Evolutionary conservation across 2,113 vertebrate genomes (phyloP), one percentile per base, ranked within the genome.

Genomic region (Toxotes chatareus): DNA sequence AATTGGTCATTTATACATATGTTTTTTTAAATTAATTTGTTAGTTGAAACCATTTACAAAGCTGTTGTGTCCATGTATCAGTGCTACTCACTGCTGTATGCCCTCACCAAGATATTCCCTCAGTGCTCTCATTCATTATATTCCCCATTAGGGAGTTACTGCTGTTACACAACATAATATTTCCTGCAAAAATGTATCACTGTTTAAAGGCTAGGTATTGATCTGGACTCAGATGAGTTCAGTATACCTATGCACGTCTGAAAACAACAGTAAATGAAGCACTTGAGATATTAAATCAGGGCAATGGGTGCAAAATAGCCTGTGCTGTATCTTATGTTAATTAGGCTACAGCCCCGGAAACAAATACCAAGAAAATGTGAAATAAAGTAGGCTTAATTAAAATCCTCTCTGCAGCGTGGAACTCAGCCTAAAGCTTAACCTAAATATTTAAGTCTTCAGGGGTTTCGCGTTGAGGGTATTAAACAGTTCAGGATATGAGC

Each of bases 391-490:
- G 57, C 62, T 75, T 42, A 71, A 32, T 51, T 68, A 38, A 79
- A 82, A 73, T 76, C 56, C 61, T 34, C 79, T 34, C 56, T 27
- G 32, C 61, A 53, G 51, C 32, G 6, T 0, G 23, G 67, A 68
- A 67, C 36, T 56, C 32, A n/a, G 49, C 74, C 53, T 21, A 1
- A 80, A 70, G 68, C 68, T 72, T 74, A 60, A 55, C 65, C 55
- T 85, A 61, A 73, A 85, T 85, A 82, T 85, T 31, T 61, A 79
- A 82, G 21, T 61, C 67, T 47, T 42, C 5, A 60, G 80, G 65
- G 65, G 81, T 85, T 27, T 27, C 53, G 79, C 55, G 57, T 23
- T 62, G 38, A 74, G 65, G 46, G 23, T 66, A 8, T 76, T 79
- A 65, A 84, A 16, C 59, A 51, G 19, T 74, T 32, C 0, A n/a